Evolutionary conservation across 2,888 invertebrate species (phyloP).

Genomic region (Omphaloscelis lunosa): DNA sequence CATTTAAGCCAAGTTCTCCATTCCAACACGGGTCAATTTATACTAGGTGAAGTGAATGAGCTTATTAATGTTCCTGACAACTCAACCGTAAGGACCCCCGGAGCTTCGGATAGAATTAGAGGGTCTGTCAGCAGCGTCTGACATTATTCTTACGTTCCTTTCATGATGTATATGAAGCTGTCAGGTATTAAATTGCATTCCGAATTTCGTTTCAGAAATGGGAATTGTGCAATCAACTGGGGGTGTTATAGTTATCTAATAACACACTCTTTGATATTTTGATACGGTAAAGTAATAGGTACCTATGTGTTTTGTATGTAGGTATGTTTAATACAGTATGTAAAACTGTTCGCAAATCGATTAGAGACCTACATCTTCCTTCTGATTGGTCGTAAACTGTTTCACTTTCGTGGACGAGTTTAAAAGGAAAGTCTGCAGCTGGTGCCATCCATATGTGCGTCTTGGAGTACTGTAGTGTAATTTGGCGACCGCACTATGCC

Average conservation of each 20-base stretch:
- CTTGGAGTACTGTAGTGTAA: too few species aligned
- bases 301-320: background rate
- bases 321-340: too few species aligned
- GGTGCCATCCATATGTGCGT: too few species aligned
- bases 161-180: conserved; percentile 66
- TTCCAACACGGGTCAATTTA: conserved; percentile 31
- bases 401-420: background rate
- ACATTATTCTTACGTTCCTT: conserved; percentile 67
- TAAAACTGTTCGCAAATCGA: background rate
- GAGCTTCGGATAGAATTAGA: conserved; percentile 72
- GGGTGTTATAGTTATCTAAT: background rate
- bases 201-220: conserved; percentile 38
- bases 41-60: conserved; percentile 33
- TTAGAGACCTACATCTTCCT: background rate
- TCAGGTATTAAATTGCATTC: conserved; percentile 66
- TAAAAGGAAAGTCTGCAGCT: background rate
- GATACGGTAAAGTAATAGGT: too few species aligned
- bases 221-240: conserved; percentile 39
- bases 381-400: background rate
- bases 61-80: conserved; percentile 72
- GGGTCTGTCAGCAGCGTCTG: conserved; percentile 76
- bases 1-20: background rate
- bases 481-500: too few species aligned
- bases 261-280: background rate
- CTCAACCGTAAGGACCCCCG: conserved; percentile 52